Evolutionary conservation across 2,113 vertebrate genomes (phyloP).

Genomic region (Pimephales promelas): DNA sequence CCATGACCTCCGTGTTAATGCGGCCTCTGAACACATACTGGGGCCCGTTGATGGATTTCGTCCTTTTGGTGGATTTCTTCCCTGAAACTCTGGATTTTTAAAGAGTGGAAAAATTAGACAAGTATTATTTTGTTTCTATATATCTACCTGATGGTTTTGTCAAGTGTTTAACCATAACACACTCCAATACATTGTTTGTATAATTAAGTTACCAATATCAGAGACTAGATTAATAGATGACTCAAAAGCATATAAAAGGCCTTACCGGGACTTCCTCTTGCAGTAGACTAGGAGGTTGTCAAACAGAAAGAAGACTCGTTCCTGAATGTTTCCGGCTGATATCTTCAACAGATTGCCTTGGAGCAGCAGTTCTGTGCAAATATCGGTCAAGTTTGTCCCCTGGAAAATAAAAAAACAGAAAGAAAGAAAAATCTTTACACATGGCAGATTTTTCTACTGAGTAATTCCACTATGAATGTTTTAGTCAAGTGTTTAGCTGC

Average conservation of each 20-base stretch:
- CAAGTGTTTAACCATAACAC: background rate
- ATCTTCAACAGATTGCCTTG: slow-evolving; percentile 96
- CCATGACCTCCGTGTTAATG: slow-evolving; percentile 99
- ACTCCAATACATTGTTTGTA: background rate
- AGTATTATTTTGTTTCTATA: background rate
- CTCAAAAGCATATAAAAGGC: background rate
- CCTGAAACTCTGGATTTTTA: slow-evolving; percentile 86
- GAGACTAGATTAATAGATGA: background rate
- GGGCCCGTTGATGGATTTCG: slow-evolving; percentile 95
- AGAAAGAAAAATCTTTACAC: background rate
- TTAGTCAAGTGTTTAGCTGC: background rate
- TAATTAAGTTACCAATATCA: background rate
- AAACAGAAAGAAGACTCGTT: slow-evolving; percentile 97
- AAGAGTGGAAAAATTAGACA: slow-evolving; percentile 33
- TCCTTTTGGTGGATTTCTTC: slow-evolving; percentile 94
- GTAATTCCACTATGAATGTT: background rate
- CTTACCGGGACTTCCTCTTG: slow-evolving; percentile 96
- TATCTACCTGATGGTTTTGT: background rate
- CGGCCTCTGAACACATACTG: slow-evolving; percentile 95
- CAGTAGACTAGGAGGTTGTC: slow-evolving; percentile 98
- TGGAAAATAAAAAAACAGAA: slow-evolving; percentile 58
- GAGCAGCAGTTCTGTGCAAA: slow-evolving; percentile 93
- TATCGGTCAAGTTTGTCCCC: slow-evolving; percentile 98
- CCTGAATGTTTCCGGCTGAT: slow-evolving; percentile 97
- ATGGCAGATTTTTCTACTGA: background rate